phyloP scores from a whole-genome alignment of 2,888 invertebrate genomes.

The Macaria notata region DNA sequence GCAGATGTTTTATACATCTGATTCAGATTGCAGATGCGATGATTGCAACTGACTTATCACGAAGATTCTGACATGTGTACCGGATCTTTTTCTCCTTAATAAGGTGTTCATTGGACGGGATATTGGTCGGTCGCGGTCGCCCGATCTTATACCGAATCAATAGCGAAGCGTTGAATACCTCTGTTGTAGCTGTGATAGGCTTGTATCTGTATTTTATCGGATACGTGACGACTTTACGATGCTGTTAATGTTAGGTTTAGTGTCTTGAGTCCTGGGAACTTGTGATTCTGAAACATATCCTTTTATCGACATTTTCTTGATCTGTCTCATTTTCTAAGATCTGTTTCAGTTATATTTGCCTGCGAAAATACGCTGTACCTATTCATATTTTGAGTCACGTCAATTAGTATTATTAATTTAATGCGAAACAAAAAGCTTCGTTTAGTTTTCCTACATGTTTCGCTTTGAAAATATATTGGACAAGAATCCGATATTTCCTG shows the following conservation, averaged over 20 bases:
- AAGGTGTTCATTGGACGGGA: too few species aligned
- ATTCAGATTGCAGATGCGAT: too few species aligned
- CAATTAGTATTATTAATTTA: conserved; percentile 4
- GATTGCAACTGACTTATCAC: too few species aligned
- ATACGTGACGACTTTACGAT: conserved; percentile 14
- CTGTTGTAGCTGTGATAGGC: conserved; percentile 18
- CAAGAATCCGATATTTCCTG: conserved; percentile 22
- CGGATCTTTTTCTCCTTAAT: too few species aligned
- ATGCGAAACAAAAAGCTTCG: conserved; percentile 3
- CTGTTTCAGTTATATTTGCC: background rate
- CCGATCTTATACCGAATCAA: conserved; percentile 48
- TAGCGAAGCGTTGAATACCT: conserved; percentile 42
- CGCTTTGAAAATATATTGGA: conserved; percentile 13
- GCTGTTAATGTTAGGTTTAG: conserved; percentile 16
- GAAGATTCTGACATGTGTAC: too few species aligned
- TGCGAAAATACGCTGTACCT: background rate
- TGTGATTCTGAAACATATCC: conserved; percentile 1
- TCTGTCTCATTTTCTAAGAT: conserved; percentile 5
- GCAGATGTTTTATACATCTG: too few species aligned
- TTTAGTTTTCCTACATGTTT: background rate
- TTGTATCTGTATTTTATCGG: conserved; percentile 17
- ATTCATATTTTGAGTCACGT: background rate
- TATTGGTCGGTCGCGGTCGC: conserved; percentile 40
- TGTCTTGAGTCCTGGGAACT: conserved; percentile 13
- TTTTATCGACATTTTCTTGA: conserved; percentile 14